These are phyloP conservation scores for Eidolon dupreanum DNA, from an alignment of 2,797 vertebrate genomes.

Conservation along the genomic window DNA sequence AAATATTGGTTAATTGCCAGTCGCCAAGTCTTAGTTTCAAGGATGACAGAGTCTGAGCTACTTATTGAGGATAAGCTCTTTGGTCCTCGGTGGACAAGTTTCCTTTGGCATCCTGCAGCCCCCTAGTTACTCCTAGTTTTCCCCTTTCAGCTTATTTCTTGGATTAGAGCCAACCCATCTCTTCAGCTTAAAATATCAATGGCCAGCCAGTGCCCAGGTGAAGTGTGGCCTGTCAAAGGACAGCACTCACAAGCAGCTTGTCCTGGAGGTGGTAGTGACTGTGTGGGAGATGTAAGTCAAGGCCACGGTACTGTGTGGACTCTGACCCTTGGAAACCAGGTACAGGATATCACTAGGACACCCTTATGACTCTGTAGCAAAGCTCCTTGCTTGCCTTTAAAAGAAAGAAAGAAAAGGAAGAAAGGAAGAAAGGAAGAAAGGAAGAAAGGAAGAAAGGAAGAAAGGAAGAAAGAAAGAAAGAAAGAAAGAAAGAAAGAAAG, in stretches of 20 bases:
- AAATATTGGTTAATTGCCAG: background rate
- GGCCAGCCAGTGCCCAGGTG: background rate
- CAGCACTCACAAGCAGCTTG: background rate
- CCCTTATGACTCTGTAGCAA: background rate
- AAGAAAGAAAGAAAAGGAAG: too few relatives aligned
- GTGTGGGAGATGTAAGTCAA: background rate
- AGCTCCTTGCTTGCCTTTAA: background rate
- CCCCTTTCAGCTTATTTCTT: background rate
- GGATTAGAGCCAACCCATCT: background rate
- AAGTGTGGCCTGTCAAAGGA: background rate
- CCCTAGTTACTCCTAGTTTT: background rate
- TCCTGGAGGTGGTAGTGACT: background rate
- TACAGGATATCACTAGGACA: background rate
- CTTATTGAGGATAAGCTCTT: background rate
- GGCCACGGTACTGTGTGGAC: background rate
- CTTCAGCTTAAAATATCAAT: slow-evolving; percentile 26
- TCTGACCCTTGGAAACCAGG: background rate
- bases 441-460: too few relatives aligned
- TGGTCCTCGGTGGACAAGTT: background rate
- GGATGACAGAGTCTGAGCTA: background rate
- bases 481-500: too few relatives aligned
- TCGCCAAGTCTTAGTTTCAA: background rate
- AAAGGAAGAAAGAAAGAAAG: too few relatives aligned
- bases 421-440: too few relatives aligned
- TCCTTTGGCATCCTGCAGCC: background rate